These are phyloP conservation scores for Erethizon dorsatum DNA, from an alignment of 2,797 vertebrate genomes.

Conservation along the genomic window DNA sequence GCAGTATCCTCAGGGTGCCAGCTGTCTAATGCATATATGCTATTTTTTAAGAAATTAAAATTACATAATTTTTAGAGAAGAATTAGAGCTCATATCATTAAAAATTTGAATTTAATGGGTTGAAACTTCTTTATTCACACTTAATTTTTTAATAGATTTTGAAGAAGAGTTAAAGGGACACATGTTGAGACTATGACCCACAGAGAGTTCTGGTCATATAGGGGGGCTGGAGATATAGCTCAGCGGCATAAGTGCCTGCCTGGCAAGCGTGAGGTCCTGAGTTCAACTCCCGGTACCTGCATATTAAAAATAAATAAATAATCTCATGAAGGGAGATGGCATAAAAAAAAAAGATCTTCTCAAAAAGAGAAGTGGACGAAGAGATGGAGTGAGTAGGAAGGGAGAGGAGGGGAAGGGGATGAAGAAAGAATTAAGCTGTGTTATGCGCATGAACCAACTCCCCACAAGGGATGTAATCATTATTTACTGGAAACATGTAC, in stretches of 20 bases:
- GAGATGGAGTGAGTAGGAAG: neutral
- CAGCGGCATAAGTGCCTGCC: too few relatives aligned
- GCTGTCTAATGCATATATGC: neutral
- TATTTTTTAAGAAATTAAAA: neutral
- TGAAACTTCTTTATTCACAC: conserved; percentile 25
- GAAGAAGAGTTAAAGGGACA: neutral
- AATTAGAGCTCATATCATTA: neutral
- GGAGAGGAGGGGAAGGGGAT: neutral
- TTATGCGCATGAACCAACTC: neutral
- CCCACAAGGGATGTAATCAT: neutral
- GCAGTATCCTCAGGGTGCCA: neutral
- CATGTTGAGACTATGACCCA: neutral
- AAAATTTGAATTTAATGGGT: neutral
- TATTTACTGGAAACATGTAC: neutral
- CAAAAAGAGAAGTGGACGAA: neutral
- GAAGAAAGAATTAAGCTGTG: neutral
- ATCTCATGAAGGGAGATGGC: too few relatives aligned
- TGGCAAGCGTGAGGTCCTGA: too few relatives aligned
- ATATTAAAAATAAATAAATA: too few relatives aligned
- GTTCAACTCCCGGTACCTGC: too few relatives aligned
- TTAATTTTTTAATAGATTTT: conserved; percentile 35
- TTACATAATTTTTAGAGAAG: neutral
- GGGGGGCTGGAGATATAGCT: too few relatives aligned
- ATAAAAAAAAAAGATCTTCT: neutral
- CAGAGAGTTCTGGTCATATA: neutral